Percentiles rank a stretch among this genome's conserved stretches.
Evolutionary conservation across 1,140 invertebrate genomes (phyloP).

Genomic region (Coenobita brevimanus): DNA sequence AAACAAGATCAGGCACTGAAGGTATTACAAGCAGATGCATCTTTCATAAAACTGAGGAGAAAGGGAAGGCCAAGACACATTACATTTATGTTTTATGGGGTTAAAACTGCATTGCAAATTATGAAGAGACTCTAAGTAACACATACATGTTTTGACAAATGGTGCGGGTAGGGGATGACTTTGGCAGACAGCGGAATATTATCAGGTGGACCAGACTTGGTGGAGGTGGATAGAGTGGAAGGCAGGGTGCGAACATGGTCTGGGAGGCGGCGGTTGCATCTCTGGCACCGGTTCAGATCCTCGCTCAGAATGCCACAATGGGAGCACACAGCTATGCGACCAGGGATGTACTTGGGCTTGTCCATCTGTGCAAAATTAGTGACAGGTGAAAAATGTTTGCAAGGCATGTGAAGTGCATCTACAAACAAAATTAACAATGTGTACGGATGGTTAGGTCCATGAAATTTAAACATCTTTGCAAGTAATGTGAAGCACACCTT

Average conservation of each 20-base stretch:
- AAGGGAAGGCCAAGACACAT: no score
- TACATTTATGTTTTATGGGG: no score
- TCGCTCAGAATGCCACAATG: conserved; percentile 56
- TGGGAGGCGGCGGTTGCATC: conserved; percentile 41
- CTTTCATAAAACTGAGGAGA: no score
- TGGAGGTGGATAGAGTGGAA: conserved; percentile 9
- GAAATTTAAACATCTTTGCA: no score
- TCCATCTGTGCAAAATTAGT: conserved; percentile 27
- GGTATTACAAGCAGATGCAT: no score
- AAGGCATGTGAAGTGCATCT: no score
- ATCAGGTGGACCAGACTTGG: conserved; percentile 22
- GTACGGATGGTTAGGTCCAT: no score
- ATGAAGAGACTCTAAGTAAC: background rate
- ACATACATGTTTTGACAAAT: conserved; percentile 4
- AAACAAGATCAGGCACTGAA: no score
- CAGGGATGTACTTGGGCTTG: conserved; percentile 33
- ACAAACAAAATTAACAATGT: no score
- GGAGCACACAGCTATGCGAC: conserved; percentile 23
- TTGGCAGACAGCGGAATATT: background rate
- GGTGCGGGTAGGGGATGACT: background rate
- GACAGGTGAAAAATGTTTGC: no score
- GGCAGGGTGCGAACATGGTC: conserved; percentile 9
- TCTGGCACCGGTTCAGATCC: conserved; percentile 38
- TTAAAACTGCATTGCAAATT: no score
- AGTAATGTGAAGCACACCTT: no score